Base-by-base conservation (phyloP, 2,888 invertebrate genomes). In the Cantharis rufa region DNA sequence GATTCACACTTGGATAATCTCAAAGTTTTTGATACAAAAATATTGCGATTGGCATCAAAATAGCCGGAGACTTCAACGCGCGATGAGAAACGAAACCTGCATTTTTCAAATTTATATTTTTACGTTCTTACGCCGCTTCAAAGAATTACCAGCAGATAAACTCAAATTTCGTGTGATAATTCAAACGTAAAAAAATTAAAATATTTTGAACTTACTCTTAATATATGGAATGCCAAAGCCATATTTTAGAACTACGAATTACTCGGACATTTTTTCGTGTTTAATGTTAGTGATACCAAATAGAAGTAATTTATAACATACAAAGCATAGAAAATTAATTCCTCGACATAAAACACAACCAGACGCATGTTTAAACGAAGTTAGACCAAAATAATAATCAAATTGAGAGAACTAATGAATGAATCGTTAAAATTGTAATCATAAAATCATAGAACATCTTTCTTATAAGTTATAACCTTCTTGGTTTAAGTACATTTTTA, bases 61-160 rank as follows among this genome's bases (percentile, higher is more conserved):
- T n/a, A 2, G 13, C 4, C 13, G 63, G 71, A 71, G 71, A 71
- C 10, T 71, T 71, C 28, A 71, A 71, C 21, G 71, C 24, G 15
- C 11, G 21, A 28, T 28, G 10, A 71, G 10, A 21, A 27, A 63
- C 18, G 63, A 13, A 71, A 71, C 32, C 69, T 48, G n/a, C 48
- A 48, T 48, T 48, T n/a, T 48, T n/a, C 48, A 48, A n/a, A 48
- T 48, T 48, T n/a, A 48, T 48, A 48, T 48, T 48, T 48, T 48
- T 48, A 48, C 48, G n/a, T 48, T 48, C 48, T 48, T n/a, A 48
- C n/a, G n/a, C 48, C 7, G n/a, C 10, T 48, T n/a, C n/a, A 48
- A 48, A 48, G 48, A 48, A 48, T 48, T n/a, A 48, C n/a, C 48
- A 48, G n/a, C n/a, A n/a, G n/a, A 48, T 48, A 48, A 48, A 48